phyloP scores from a whole-genome alignment of 2,888 invertebrate genomes.

The Eupithecia tripunctaria region DNA sequence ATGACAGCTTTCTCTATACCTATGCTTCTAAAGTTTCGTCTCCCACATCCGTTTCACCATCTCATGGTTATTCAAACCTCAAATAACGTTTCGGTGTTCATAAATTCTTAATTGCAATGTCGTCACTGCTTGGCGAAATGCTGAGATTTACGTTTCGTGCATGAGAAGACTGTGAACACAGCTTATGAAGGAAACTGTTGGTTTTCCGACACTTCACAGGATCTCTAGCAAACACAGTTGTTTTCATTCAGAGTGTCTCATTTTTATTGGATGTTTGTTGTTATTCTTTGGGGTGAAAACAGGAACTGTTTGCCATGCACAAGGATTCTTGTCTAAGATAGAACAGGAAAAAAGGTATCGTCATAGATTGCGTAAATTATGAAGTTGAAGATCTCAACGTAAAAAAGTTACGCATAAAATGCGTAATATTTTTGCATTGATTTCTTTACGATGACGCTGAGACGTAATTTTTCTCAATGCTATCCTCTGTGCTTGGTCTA shows the following conservation, averaged over 20 bases:
- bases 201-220: neutral
- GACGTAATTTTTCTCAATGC: too few species aligned
- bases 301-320: neutral
- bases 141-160: constrained; percentile 54
- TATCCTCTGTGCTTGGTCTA: too few species aligned
- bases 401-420: neutral
- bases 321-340: neutral
- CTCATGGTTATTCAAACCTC: constrained; percentile 40
- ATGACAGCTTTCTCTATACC: neutral
- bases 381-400: neutral
- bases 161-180: constrained; percentile 44
- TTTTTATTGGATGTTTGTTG: neutral
- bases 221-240: neutral
- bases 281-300: neutral
- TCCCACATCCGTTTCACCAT: constrained; percentile 21
- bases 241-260: neutral
- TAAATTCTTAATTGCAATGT: constrained; percentile 40
- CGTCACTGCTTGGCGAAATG: constrained; percentile 44
- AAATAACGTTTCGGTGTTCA: constrained; percentile 39
- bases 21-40: neutral
- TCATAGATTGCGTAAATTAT: neutral
- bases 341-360: neutral
- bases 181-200: constrained; percentile 8
- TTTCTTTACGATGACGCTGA: too few species aligned
- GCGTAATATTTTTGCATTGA: too few species aligned